Evolutionary conservation across 2,797 vertebrate genomes (phyloP).

Genomic region (Pyrocephalus nanus): DNA sequence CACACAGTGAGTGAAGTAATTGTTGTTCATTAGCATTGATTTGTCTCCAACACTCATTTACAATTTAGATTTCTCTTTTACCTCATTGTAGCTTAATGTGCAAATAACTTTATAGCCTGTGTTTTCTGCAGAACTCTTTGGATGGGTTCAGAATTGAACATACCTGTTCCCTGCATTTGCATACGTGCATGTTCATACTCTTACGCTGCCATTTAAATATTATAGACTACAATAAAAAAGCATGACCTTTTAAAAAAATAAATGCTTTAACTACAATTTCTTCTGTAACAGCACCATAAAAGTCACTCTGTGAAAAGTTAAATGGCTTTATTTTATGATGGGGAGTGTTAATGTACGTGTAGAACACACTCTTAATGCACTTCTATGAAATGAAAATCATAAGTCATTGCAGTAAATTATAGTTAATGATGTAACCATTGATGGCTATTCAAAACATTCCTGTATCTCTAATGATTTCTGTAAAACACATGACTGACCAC

Average conservation of each 20-base stretch:
- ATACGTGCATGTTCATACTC: neutral
- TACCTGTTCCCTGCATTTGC: neutral
- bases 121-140: constrained; percentile 20
- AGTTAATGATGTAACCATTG: constrained; percentile 54
- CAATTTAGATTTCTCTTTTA: constrained; percentile 62
- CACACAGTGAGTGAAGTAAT: constrained; percentile 55
- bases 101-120: constrained; percentile 17
- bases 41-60: constrained; percentile 58
- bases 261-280: constrained; percentile 38
- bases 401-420: constrained; percentile 56
- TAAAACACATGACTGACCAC: constrained; percentile 58
- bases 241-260: constrained; percentile 54
- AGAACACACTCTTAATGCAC: constrained; percentile 63
- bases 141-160: neutral
- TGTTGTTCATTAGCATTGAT: constrained; percentile 71
- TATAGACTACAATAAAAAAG: constrained; percentile 31
- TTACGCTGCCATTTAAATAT: neutral
- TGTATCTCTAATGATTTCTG: constrained; percentile 58
- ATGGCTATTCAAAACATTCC: constrained; percentile 58
- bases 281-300: constrained; percentile 61
- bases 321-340: constrained; percentile 60
- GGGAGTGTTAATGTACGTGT: constrained; percentile 65
- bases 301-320: constrained; percentile 54
- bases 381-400: constrained; percentile 51
- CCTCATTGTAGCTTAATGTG: constrained; percentile 24